Base-by-base conservation (phyloP, 1,140 invertebrate species). In the Rhizoglyphus robini region DNA sequence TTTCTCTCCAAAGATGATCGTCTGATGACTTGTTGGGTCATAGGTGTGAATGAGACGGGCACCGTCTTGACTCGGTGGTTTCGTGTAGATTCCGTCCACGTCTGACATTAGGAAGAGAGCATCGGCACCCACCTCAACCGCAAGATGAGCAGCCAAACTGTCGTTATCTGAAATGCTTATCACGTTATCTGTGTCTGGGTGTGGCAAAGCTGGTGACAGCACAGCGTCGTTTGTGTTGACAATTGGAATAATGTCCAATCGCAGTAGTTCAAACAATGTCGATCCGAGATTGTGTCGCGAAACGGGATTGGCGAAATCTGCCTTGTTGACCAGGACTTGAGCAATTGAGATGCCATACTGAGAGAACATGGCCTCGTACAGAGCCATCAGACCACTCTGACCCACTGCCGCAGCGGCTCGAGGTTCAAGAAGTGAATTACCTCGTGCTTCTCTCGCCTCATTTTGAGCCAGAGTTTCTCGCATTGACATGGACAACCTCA, bases 201-300 rank as follows among this genome's bases (percentile, higher is more conserved):
- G 85, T 59, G 30, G 79, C 77, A 76, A 84, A 5, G 86, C 91
- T 1, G 95, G 94, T 0, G 95, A 92, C 3, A 93, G 91, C 0
- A 99, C 95, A 2, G 95, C 95, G 73, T 99, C 96, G 76, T 99
- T 99, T 1, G 96, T 96, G 76, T 99, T 99, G 68, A 99, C 89
- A 69, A 99, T 98, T 0, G 96, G 96, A 23, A 99, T 90, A 68
- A 99, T 96, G 74, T 98, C 97, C 60, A 98, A 76, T 65, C 88
- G 89, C 63, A 99, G 87, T 66, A 99, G 79, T 77, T 97, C 94
- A 23, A 86, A 87, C 3, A 66, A n/a, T 0, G 95, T 98, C 71
- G 87, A 88, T 74, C 90, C 89, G 31, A 99, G 79, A 76, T 99
- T 95, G 72, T 85, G 86, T 13, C 94, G 79, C 3, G 90, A 96